Evolutionary conservation across 37 sponge, comb jelly and placozoan genomes (phyloP), one percentile per base, ranked within the genome.

Genomic region (Chondrosia reniformis): DNA sequence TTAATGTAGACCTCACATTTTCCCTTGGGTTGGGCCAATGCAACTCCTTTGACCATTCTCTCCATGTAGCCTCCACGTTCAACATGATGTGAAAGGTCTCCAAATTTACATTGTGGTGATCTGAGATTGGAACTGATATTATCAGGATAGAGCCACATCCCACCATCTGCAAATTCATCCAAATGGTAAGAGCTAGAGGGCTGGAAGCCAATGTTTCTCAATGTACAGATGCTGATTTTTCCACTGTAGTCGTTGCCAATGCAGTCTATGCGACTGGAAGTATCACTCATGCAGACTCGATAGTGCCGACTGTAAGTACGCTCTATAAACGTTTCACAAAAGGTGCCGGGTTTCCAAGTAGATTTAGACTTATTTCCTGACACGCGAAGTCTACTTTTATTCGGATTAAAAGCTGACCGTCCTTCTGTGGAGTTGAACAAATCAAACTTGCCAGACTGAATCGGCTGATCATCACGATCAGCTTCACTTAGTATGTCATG

Each of bases 251-350:
- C n/a, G n/a, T n/a, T n/a, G n/a, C n/a, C n/a, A n/a, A n/a, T n/a
- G n/a, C n/a, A n/a, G n/a, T n/a, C n/a, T n/a, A n/a, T n/a, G n/a
- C n/a, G n/a, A n/a, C n/a, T n/a, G n/a, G n/a, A n/a, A n/a, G n/a
- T n/a, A n/a, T 55, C 73, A 36, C 59, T 41, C 22, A 32, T 77
- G 56, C 89, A 89, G n/a, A 79, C 39, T 5, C 61, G 73, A 12
- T 85, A 19, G 19, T 66, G 0, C 1, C 36, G 27, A 2, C 39
- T 67, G 42, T 85, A 84, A 12, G 81, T 84, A 34, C 81, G 45
- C 22, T 40, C 81, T 19, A 89, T 17, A 62, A 82, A 89, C 12
- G 81, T 61, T 39, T 82, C 45, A 74, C 89, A 89, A 34, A 89
- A 89, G 22, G 81, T 56, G 28, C 55, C 76, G 31, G 65, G 22